phyloP scores from a whole-genome alignment of 2,113 vertebrate genomes.

The Clarias gariepinus region DNA sequence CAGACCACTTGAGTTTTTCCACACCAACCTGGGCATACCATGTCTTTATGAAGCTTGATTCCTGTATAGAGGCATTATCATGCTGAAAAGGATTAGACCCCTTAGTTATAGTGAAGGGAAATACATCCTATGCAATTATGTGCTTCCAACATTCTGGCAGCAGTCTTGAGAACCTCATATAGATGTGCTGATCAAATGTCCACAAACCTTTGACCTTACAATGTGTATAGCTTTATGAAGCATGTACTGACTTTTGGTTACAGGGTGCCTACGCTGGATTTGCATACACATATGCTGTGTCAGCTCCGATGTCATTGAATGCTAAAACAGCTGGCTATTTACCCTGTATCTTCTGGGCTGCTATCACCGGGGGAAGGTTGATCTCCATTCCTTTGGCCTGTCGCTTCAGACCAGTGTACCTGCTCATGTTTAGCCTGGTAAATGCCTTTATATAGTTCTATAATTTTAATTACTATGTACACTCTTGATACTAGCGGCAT shows the following conservation, averaged over 20 bases:
- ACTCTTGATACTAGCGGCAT: neutral
- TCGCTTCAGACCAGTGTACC: constrained; percentile 80
- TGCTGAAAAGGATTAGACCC: neutral
- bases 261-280: constrained; percentile 92
- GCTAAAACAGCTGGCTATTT: constrained; percentile 88
- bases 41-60: neutral
- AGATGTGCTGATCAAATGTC: neutral
- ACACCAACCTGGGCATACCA: neutral
- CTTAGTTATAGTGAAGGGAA: neutral
- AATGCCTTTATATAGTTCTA: constrained; percentile 39
- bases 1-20: neutral
- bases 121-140: neutral
- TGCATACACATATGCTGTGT: constrained; percentile 88
- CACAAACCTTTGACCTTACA: neutral
- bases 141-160: neutral
- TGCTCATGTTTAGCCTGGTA: constrained; percentile 92
- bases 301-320: constrained; percentile 77
- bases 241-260: constrained; percentile 5
- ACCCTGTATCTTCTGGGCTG: constrained; percentile 93
- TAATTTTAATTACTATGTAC: neutral
- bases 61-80: neutral
- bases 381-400: constrained; percentile 90
- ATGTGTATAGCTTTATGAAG: neutral
- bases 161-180: neutral
- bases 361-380: constrained; percentile 88